Percentiles rank a stretch among this genome's conserved stretches.
Conservation (phyloP, 2,888 invertebrate species). For the Philereme vetulata region DNA sequence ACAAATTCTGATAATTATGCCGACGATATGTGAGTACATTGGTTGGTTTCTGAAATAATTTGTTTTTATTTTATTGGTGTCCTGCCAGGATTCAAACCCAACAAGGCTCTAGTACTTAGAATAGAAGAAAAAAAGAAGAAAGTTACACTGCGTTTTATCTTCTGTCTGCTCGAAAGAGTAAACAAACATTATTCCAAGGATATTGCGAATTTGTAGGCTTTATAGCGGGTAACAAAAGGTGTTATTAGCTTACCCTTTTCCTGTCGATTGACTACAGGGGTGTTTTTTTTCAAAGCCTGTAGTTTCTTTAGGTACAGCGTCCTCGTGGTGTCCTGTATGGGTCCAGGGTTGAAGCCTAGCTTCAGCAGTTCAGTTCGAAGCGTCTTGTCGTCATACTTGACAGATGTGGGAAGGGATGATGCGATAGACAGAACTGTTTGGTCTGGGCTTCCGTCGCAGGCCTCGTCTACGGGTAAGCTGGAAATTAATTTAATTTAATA, state of each 20-base stretch:
- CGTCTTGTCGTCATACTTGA: slow-evolving; percentile 82
- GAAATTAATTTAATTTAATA: neutral
- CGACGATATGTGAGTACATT: no score
- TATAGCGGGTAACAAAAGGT: no score
- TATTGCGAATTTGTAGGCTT: no score
- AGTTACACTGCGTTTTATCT: no score
- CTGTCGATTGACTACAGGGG: slow-evolving; percentile 43
- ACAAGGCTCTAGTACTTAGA: no score
- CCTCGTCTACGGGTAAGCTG: slow-evolving; percentile 70
- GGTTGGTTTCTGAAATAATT: no score
- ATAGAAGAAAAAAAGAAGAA: no score
- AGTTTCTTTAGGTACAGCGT: slow-evolving; percentile 90
- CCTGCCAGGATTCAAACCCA: no score
- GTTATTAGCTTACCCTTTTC: slow-evolving; percentile 46
- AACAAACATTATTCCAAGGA: no score
- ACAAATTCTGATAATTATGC: no score
- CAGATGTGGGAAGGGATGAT: slow-evolving; percentile 83
- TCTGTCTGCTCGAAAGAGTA: no score
- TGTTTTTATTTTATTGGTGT: no score
- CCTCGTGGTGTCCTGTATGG: slow-evolving; percentile 90
- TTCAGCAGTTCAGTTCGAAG: slow-evolving; percentile 86
- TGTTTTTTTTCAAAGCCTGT: slow-evolving; percentile 80
- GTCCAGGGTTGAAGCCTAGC: slow-evolving; percentile 90
- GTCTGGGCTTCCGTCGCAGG: slow-evolving; percentile 57
- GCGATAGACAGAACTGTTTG: slow-evolving; percentile 72